These are phyloP conservation scores for Yponomeuta plumbellus DNA, from an alignment of 2,888 invertebrate species.

Conservation along the genomic window DNA sequence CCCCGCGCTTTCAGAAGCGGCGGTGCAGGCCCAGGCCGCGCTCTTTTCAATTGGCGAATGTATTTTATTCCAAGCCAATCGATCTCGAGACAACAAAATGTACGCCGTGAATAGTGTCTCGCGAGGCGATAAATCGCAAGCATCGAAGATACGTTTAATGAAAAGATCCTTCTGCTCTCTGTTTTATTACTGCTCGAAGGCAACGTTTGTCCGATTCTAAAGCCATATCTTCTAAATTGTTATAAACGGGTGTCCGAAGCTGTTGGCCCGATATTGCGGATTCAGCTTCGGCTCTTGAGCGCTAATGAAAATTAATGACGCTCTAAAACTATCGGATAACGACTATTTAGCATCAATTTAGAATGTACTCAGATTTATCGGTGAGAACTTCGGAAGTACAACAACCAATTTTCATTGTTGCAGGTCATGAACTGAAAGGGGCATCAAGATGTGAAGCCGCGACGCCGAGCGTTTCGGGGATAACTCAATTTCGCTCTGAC, in stretches of 20 bases:
- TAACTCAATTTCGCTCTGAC: slow-evolving; percentile 40
- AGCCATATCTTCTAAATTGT: slow-evolving; percentile 18
- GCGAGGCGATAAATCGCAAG: slow-evolving; percentile 65
- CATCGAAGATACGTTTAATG: slow-evolving; percentile 68
- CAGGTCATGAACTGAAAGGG: not conserved
- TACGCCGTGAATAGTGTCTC: slow-evolving; percentile 67
- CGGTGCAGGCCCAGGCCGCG: slow-evolving; percentile 25
- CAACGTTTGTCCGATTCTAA: slow-evolving; percentile 18
- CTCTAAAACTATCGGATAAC: slow-evolving; percentile 2
- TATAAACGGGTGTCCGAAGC: slow-evolving; percentile 15
- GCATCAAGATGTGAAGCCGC: slow-evolving; percentile 35
- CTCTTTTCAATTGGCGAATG: slow-evolving; percentile 69
- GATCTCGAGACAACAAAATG: slow-evolving; percentile 70
- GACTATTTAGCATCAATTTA: slow-evolving; percentile 7
- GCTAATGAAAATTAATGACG: slow-evolving; percentile 14
- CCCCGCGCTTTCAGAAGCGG: slow-evolving; percentile 26
- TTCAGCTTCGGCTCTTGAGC: slow-evolving; percentile 12
- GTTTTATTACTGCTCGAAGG: slow-evolving; percentile 52
- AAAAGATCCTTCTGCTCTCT: slow-evolving; percentile 58
- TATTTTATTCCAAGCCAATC: slow-evolving; percentile 71
- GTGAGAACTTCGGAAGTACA: not conserved
- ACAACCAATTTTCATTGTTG: slow-evolving; percentile 10
- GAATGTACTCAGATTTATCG: slow-evolving; percentile 4
- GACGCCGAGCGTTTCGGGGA: slow-evolving; percentile 29
- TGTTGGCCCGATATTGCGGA: slow-evolving; percentile 12